These are phyloP conservation scores for Amphiura filiformis DNA, from an alignment of 35 echinoderm and acorn worm species.

Conservation along the genomic window DNA sequence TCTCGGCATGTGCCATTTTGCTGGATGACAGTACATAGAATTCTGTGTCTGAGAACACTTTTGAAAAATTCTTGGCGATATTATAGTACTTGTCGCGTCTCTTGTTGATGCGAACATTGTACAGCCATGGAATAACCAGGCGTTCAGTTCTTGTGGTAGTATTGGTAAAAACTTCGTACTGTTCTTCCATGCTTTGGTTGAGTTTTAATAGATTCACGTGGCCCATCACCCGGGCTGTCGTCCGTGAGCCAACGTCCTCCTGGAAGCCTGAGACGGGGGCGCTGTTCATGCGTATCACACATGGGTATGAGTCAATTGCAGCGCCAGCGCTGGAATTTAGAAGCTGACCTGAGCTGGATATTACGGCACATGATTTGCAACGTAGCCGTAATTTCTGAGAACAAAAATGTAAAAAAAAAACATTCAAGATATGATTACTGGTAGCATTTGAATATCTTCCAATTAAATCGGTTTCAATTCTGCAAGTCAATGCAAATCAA, in stretches of 20 bases:
- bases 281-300: conserved; percentile 95
- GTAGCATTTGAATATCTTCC: too few relatives aligned
- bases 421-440: too few relatives aligned
- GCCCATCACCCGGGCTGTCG: conserved; percentile 87
- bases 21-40: conserved; percentile 80
- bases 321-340: conserved; percentile 74
- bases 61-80: conserved; percentile 96
- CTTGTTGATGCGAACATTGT: conserved; percentile 75
- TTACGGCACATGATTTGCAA: conserved; percentile 81
- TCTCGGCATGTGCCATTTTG: conserved; percentile 85
- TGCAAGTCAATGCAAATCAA: too few relatives aligned
- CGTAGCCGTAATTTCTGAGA: conserved; percentile 78
- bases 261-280: conserved; percentile 80
- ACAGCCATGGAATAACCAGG: conserved; percentile 91
- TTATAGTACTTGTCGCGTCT: conserved; percentile 83
- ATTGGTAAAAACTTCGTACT: conserved; percentile 84
- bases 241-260: conserved; percentile 76
- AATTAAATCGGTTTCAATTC: too few relatives aligned
- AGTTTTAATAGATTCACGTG: conserved; percentile 90
- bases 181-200: conserved; percentile 68
- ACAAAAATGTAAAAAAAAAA: too few relatives aligned
- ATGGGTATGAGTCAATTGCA: conserved; percentile 74
- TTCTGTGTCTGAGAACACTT: conserved; percentile 65
- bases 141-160: conserved; percentile 54
- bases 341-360: conserved; percentile 90